Percentiles rank a stretch among this genome's conserved stretches.
Conservation (phyloP, 1,140 invertebrate genomes). For the Drosophila jambulina region DNA sequence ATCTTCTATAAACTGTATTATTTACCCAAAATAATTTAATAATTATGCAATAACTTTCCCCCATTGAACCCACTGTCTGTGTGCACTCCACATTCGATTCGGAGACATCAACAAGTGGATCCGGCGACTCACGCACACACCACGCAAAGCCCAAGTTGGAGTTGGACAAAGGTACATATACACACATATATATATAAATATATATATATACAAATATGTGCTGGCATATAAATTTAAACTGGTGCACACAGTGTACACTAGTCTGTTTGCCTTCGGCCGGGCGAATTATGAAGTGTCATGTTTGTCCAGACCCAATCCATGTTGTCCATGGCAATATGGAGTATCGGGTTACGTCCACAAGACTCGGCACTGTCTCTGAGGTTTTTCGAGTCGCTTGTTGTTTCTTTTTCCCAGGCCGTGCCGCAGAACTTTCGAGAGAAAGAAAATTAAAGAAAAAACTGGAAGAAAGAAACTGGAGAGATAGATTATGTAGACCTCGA, state of each 20-base stretch:
- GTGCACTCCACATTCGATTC: conserved; percentile 17
- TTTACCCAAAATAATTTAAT: background rate
- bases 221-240: conserved; percentile 35
- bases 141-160: conserved; percentile 7
- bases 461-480: background rate
- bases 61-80: conserved; percentile 10
- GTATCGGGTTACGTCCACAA: conserved; percentile 54
- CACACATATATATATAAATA: background rate
- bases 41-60: background rate
- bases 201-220: background rate
- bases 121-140: conserved; percentile 17
- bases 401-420: conserved; percentile 56
- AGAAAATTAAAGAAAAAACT: conserved; percentile 30
- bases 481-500: conserved; percentile 14
- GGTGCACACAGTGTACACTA: conserved; percentile 28
- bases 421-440: conserved; percentile 68
- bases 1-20: background rate
- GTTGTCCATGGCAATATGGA: conserved; percentile 63
- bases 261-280: conserved; percentile 51
- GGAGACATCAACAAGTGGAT: conserved; percentile 47
- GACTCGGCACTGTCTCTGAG: conserved; percentile 39
- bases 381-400: conserved; percentile 6
- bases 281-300: conserved; percentile 66
- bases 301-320: conserved; percentile 65
- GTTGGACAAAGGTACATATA: conserved; percentile 36